phyloP scores from a whole-genome alignment of 2,888 invertebrate species.

The Hedychridium roseum region DNA sequence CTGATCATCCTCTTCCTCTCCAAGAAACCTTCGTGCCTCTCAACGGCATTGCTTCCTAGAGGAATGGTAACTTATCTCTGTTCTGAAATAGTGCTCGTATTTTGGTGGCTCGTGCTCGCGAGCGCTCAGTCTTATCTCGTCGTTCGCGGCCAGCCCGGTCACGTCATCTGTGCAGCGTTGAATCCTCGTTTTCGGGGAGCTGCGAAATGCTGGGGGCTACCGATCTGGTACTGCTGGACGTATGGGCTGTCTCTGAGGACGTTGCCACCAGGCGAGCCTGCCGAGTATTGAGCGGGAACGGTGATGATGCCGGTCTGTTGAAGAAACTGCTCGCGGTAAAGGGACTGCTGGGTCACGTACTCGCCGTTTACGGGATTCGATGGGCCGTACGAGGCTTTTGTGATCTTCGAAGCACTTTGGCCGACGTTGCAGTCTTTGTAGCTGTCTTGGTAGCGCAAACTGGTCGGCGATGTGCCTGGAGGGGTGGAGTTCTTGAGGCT shows the following conservation, averaged over 20 bases:
- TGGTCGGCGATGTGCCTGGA: slow-evolving; percentile 45
- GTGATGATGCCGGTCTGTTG: slow-evolving; percentile 54
- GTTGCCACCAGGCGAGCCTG: slow-evolving; percentile 41
- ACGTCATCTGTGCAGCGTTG: slow-evolving; percentile 58
- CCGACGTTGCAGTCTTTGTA: slow-evolving; percentile 41
- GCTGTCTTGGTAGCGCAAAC: slow-evolving; percentile 45
- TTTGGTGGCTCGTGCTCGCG: not conserved
- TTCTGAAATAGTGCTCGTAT: too few species aligned
- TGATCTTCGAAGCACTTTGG: slow-evolving; percentile 29
- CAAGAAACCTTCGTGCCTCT: not conserved
- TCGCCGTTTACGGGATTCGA: slow-evolving; percentile 51
- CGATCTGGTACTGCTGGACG: slow-evolving; percentile 57
- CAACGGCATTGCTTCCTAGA: slow-evolving; percentile 1
- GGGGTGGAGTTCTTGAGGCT: slow-evolving; percentile 49
- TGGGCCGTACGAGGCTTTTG: slow-evolving; percentile 23
- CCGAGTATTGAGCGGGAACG: slow-evolving; percentile 46
- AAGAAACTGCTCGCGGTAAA: slow-evolving; percentile 55
- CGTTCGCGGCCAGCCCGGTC: slow-evolving; percentile 47
- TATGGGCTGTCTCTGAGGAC: slow-evolving; percentile 51
- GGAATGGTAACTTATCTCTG: slow-evolving; percentile 12
- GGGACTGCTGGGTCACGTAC: slow-evolving; percentile 48
- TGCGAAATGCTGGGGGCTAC: slow-evolving; percentile 46
- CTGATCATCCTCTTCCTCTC: not conserved
- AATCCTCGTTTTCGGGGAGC: slow-evolving; percentile 48
- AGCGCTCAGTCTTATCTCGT: slow-evolving; percentile 58